A percentile compares a stretch with the other conserved stretches of the same genome.
phyloP scores from a whole-genome alignment of 2,797 vertebrate species.

The Anableps anableps region DNA sequence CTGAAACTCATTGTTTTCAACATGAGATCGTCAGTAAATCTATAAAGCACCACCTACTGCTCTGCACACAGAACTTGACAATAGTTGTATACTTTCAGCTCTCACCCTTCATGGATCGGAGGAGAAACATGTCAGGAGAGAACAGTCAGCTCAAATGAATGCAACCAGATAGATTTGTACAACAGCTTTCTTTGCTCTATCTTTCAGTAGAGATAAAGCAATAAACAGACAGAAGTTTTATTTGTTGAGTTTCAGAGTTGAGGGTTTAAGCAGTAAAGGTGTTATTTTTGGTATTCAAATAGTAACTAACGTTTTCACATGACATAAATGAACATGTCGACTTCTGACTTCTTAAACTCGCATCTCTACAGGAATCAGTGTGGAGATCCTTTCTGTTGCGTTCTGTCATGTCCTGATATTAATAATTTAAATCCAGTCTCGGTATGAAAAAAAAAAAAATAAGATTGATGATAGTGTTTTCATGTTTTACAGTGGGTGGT shows the following conservation, averaged over 20 bases:
- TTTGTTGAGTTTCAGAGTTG: conserved; percentile 13
- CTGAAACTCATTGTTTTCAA: conserved; percentile 57
- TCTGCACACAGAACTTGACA: conserved; percentile 54
- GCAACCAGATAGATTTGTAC: conserved; percentile 32
- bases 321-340: neutral
- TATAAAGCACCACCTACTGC: conserved; percentile 52
- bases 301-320: neutral
- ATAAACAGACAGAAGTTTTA: neutral
- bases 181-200: conserved; percentile 29
- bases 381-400: conserved; percentile 6
- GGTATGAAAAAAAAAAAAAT: neutral
- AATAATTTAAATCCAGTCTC: conserved; percentile 7
- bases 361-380: conserved; percentile 13
- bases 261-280: neutral
- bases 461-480: conserved; percentile 19
- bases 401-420: conserved; percentile 11
- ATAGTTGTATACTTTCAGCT: conserved; percentile 49
- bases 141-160: conserved; percentile 43
- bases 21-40: conserved; percentile 51
- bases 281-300: conserved; percentile 12
- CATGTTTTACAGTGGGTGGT: conserved; percentile 26
- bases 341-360: neutral
- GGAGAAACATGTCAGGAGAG: conserved; percentile 34
- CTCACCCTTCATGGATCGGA: conserved; percentile 32
- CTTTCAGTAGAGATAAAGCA: conserved; percentile 13